Base-by-base conservation (phyloP, 2,888 invertebrate genomes). In the Troides oblongomaculatus region DNA sequence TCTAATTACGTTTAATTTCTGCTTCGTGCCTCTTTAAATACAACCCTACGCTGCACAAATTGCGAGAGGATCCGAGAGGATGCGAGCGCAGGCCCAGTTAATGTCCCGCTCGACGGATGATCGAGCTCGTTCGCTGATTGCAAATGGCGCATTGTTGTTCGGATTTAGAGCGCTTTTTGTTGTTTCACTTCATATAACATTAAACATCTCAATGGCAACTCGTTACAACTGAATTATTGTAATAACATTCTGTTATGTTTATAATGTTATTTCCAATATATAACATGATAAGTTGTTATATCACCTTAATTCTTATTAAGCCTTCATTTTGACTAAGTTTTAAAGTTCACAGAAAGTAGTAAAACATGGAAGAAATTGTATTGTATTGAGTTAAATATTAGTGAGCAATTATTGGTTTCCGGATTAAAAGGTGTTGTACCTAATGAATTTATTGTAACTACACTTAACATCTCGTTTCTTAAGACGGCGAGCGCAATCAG, bases 1-100 rank as follows among this genome's bases (percentile, higher is more conserved):
- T 84, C 86, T 91, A 90, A 90, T 90, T 90, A 85, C 84, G 83
- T 84, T 88, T 90, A 90, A 91, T 91, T 90, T 86, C 80, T 85
- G 76, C 85, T 85, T 84, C 88, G 86, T 88, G 89, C 87, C 82
- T 88, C 84, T 83, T 89, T 90, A 89, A 90, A 90, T 88, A 87
- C 85, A 77, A 75, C 75, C 76, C 78, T 72, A 43, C 62, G 50
- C 62, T 53, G 62, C 68, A 66, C 66, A 69, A 71, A 69, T 70
- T 71, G 68, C 68, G 59, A 60, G 46, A 59, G 66, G 50, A 70
- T 62, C 65, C 62, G 62, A 21, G 57, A 58, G 53, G 18, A 18
- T n/a, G 53, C 53, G n/a, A 64, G 56, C 64, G 85, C 83, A 87
- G 84, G 87, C 87, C 88, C 88, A 88, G 88, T 66, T 66, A 63